A percentile compares a stretch with the other conserved stretches of the same genome.
Conservation (phyloP, 2,888 invertebrate genomes). For the Plagodis pulveraria region DNA sequence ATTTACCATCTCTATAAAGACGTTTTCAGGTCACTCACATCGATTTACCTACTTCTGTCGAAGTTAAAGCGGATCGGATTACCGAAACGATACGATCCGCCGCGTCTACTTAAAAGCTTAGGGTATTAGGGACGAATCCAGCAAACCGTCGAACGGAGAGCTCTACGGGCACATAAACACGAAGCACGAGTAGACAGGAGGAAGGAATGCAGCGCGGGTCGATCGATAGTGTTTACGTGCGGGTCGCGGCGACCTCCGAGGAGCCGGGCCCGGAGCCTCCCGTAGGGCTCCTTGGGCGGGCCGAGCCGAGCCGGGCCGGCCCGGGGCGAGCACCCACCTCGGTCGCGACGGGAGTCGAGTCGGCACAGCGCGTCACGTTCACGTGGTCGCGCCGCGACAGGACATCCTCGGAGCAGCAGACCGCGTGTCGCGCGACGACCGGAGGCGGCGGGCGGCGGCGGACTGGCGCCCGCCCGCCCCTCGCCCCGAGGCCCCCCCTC, state of each 20-base stretch:
- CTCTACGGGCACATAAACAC: constrained; percentile 6
- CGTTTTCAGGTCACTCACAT: constrained; percentile 33
- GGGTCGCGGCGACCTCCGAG: constrained; percentile 11
- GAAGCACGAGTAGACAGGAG: constrained; percentile 7
- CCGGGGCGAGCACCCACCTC: constrained; percentile 16
- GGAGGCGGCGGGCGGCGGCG: constrained; percentile 25
- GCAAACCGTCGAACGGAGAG: constrained; percentile 9
- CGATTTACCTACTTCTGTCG: constrained; percentile 32
- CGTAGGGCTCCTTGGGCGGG: constrained; percentile 15
- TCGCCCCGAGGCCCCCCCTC: constrained; percentile 3
- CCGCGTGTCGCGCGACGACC: constrained; percentile 6
- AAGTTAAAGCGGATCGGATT: constrained; percentile 29
- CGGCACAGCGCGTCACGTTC: constrained; percentile 8
- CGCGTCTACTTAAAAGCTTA: constrained; percentile 7
- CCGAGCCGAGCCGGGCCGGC: constrained; percentile 20
- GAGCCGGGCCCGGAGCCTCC: constrained; percentile 4
- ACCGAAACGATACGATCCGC: constrained; percentile 19
- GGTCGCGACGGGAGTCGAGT: constrained; percentile 6
- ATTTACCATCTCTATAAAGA: constrained; percentile 11
- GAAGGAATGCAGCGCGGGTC: constrained; percentile 23
- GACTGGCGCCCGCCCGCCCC: constrained; percentile 20
- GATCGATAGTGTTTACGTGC: constrained; percentile 38
- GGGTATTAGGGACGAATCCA: constrained; percentile 4
- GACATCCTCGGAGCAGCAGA: constrained; percentile 2
- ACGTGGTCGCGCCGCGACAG: not conserved